Evolutionary conservation across 2,888 invertebrate genomes (phyloP).

Genomic region (Eueremaeus valkanovi): DNA sequence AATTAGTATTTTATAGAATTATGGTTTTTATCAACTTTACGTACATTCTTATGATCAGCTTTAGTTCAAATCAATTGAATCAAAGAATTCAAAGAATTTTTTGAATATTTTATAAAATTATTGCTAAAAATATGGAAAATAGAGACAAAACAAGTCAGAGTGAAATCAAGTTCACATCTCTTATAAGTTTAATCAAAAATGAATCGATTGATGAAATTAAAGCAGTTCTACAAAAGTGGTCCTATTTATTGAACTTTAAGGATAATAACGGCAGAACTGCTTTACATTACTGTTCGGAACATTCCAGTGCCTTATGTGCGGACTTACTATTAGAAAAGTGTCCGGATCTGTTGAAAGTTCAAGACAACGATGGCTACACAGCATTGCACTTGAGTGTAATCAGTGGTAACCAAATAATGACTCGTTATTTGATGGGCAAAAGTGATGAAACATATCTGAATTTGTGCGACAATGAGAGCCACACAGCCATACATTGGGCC

Average conservation of each 20-base stretch:
- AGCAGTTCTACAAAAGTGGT: constrained; percentile 16
- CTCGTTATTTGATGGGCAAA: constrained; percentile 26
- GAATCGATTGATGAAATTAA: constrained; percentile 18
- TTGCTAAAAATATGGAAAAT: neutral
- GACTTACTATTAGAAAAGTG: constrained; percentile 69
- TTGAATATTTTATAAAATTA: neutral
- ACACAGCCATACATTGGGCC: constrained; percentile 96
- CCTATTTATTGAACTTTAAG: constrained; percentile 4
- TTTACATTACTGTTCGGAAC: constrained; percentile 85
- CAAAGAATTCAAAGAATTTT: neutral
- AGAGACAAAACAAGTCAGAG: constrained; percentile 8
- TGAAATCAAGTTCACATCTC: neutral
- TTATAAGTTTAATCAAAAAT: neutral
- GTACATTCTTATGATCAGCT: too few species aligned
- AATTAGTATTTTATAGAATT: too few species aligned
- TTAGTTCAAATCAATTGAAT: too few species aligned
- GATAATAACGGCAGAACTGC: constrained; percentile 80
- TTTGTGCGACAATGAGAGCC: constrained; percentile 86
- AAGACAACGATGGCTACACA: constrained; percentile 90
- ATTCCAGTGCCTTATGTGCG: constrained; percentile 63
- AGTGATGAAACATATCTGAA: constrained; percentile 53
- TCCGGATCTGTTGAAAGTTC: constrained; percentile 74
- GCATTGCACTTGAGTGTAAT: constrained; percentile 92
- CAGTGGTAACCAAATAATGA: constrained; percentile 60
- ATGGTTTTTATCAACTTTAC: neutral